Base-by-base conservation (phyloP, 2,113 vertebrate genomes). In the Chaetura pelagica region DNA sequence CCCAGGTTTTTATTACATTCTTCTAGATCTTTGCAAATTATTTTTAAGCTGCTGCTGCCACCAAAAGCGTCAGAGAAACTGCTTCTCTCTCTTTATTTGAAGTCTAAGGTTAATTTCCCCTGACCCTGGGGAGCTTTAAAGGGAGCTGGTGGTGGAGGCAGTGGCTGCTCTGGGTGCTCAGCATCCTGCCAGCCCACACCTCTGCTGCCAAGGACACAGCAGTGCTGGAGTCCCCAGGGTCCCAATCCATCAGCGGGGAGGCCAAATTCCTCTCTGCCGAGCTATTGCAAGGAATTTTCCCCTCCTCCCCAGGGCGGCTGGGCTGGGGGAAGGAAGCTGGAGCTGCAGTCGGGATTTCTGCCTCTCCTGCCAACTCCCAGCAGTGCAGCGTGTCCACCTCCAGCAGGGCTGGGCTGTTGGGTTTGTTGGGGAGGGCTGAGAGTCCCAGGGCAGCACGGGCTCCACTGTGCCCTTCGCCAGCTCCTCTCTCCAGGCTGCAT, bases 251-350 rank as follows among this genome's bases (percentile, higher is more conserved):
- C 69, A 78, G n/a, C 6, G 3, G 4, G 6, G 78, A 96, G 77
- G 73, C 85, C 94, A 81, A 84, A 91, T 94, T 94, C 96, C 89
- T 93, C 72, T 18, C 63, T 79, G 86, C 49, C 8, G 13, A 84
- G 73, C 49, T 73, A 69, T 14, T 4, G 6, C 89, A 76, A 94
- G 78, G 94, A 92, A 82, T 81, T 51, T 87, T 83, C 52, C 73
- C 77, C 59, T 95, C 69, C 66, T 72, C 69, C 12, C 0, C 54
- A 59, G 78, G 18, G 30, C 0, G 9, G 62, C 54, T 21, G 77
- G 67, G 18, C 64, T 9, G 15, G 29, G 63, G 46, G 38, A 49
- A 59, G 57, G 62, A 55, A 74, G 62, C 46, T 73, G 72, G 35
- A 34, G n/a, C 49, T n/a, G 55, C 4, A 0, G 5, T 7, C 0